phyloP scores from a whole-genome alignment of 2,888 invertebrate genomes.

The Drosophila vallismaia region DNA sequence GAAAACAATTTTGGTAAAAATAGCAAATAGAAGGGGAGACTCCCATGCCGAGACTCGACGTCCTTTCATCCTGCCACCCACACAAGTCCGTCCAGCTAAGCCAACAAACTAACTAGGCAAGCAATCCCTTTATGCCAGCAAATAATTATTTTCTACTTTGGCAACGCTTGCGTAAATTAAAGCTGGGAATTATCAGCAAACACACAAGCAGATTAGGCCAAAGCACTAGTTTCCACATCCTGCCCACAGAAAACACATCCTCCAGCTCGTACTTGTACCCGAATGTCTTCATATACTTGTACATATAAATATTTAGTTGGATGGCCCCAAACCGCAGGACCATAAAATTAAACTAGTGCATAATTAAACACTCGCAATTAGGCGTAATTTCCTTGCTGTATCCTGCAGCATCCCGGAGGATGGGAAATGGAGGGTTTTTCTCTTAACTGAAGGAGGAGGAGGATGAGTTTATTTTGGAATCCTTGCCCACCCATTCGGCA shows the following conservation, averaged over 20 bases:
- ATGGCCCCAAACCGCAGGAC: constrained; percentile 62
- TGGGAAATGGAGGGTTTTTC: constrained; percentile 10
- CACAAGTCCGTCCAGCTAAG: constrained; percentile 36
- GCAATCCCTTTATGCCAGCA: constrained; percentile 72
- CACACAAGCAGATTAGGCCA: constrained; percentile 40
- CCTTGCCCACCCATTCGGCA: constrained; percentile 73
- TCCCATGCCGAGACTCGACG: neutral
- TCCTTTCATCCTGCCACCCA: neutral
- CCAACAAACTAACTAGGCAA: constrained; percentile 32
- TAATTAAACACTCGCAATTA: constrained; percentile 82
- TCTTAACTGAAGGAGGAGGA: constrained; percentile 3
- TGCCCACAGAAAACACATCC: constrained; percentile 16
- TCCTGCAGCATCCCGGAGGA: neutral
- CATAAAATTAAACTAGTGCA: constrained; percentile 82
- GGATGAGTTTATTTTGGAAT: neutral
- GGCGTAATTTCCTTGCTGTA: constrained; percentile 79
- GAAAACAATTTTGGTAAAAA: constrained; percentile 57
- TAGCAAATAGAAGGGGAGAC: neutral
- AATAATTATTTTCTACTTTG: constrained; percentile 78
- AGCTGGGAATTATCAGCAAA: constrained; percentile 59
- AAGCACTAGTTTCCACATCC: constrained; percentile 15
- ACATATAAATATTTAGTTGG: constrained; percentile 24
- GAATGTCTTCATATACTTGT: constrained; percentile 37
- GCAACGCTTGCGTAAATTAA: constrained; percentile 70
- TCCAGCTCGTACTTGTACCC: constrained; percentile 12